Conservation (phyloP, 2,888 invertebrate genomes). For the Ischnus inquisitorius region DNA sequence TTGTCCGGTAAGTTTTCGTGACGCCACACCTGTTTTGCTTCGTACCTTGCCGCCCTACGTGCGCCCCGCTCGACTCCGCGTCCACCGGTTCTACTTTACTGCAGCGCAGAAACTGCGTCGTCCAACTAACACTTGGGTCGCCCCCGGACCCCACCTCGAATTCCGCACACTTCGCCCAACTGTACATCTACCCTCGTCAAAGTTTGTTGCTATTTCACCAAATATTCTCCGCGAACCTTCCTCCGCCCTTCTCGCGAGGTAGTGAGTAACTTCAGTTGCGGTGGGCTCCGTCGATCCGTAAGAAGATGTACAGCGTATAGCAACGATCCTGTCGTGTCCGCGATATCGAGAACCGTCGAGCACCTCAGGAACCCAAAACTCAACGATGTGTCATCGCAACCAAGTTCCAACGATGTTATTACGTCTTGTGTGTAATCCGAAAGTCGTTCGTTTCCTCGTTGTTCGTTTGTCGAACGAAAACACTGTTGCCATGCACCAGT, state of each 20-base stretch:
- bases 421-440: background rate
- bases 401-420: constrained; percentile 8
- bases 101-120: constrained; percentile 39
- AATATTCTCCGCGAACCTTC: background rate
- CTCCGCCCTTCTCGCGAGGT: background rate
- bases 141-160: constrained; percentile 16
- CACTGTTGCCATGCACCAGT: too few species aligned
- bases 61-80: background rate
- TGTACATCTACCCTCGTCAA: constrained; percentile 49
- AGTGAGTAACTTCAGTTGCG: constrained; percentile 29
- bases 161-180: background rate
- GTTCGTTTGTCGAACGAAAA: too few species aligned
- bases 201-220: constrained; percentile 30
- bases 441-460: too few species aligned
- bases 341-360: background rate
- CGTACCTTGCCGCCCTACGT: background rate
- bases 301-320: constrained; percentile 7
- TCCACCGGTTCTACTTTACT: constrained; percentile 30
- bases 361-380: constrained; percentile 9
- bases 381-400: background rate
- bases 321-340: background rate
- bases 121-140: constrained; percentile 21
- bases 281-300: constrained; percentile 32
- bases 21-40: background rate
- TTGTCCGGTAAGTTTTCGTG: constrained; percentile 77